Base-by-base conservation (phyloP, 2,888 invertebrate genomes). In the Diaprepes abbreviatus region DNA sequence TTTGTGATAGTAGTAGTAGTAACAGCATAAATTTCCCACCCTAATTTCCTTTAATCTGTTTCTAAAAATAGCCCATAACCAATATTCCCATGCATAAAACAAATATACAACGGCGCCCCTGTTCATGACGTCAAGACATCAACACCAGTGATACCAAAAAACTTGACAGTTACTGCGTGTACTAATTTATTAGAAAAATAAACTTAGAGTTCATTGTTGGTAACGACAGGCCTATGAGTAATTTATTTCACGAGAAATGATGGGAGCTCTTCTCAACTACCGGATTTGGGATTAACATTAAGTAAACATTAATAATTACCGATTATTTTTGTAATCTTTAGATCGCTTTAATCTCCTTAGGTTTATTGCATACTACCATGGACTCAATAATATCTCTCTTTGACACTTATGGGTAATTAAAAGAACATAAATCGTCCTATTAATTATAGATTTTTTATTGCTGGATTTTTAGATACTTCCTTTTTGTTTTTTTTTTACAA, bases 161-260 rank as follows among this genome's bases (percentile, higher is more conserved):
- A 69, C 64, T 28, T 45, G 63, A 68, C 69, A 69, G 69, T 35
- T 59, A 64, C 57, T 69, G 69, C 59, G 59, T 69, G 70, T 70
- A 70, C 70, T 66, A 70, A 70, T 70, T 70, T 60, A 70, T 66
- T 70, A 66, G 60, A 70, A 70, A 70, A 70, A 70, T 62, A 70
- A 70, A 70, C 70, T 62, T 16, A 55, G 59, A 54, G 31, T 31
- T 54, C 57, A 57, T 65, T 70, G 70, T 70, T 70, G 65, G 60
- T 54, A 65, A 62, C 43, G 69, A 64, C 69, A 65, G 31, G 64
- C 45, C 24, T 52, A 38, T 63, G 64, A 69, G 59, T 69, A 69
- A 69, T 64, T 64, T 59, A 69, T 59, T 58, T 69, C 43, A 52
- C 31, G 50, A 63, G 64, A 58, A 50, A 45, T 33, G 58, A 52